Percentiles rank a stretch among this genome's conserved stretches.
phyloP scores from a whole-genome alignment of 2,113 vertebrate species.

The Crypturellus undulatus region DNA sequence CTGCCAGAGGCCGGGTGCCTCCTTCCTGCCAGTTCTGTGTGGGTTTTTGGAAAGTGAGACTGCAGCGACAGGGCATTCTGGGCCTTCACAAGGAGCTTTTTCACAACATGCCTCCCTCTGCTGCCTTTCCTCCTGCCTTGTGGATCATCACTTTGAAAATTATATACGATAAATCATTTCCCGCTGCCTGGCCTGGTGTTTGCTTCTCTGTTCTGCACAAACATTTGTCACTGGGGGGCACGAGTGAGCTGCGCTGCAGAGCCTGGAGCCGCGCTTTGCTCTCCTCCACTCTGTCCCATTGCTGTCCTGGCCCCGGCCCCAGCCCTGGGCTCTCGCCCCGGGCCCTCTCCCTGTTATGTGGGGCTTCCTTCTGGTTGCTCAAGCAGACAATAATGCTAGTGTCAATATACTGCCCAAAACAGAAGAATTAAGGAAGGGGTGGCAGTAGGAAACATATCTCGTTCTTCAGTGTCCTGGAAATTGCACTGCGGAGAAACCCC shows the following conservation, averaged over 20 bases:
- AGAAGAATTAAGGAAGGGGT: background rate
- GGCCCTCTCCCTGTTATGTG: no score
- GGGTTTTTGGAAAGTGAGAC: background rate
- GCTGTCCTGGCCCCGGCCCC: background rate
- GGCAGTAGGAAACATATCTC: background rate
- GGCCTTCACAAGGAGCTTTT: background rate
- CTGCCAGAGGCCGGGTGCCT: background rate
- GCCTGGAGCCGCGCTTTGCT: background rate
- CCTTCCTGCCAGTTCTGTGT: background rate
- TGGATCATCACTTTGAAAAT: background rate
- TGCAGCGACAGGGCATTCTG: accelerated
- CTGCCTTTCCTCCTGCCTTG: background rate
- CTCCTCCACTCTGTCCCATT: no score
- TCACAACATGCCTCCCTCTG: no score
- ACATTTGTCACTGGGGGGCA: background rate
- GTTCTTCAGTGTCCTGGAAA: background rate
- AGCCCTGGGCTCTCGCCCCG: no score
- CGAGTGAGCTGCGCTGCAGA: background rate
- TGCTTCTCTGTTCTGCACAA: background rate
- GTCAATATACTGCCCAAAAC: accelerated
- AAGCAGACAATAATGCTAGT: background rate
- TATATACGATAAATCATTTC: background rate
- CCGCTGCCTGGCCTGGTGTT: background rate
- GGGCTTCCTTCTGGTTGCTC: background rate
- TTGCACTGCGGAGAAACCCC: background rate